phyloP scores from a whole-genome alignment of 1,140 invertebrate genomes.

The Drosophila kepulauana region DNA sequence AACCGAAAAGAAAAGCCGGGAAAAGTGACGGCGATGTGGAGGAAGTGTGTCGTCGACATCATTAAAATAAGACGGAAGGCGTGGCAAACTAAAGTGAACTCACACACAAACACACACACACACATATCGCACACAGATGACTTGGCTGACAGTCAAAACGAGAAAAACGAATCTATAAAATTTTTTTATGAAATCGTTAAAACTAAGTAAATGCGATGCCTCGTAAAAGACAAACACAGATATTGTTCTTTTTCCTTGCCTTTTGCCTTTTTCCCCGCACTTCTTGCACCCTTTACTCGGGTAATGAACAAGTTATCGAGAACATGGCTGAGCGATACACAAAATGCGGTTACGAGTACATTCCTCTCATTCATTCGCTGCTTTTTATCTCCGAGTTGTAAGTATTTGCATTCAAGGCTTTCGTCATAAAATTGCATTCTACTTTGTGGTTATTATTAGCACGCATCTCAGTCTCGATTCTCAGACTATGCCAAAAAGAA shows the following conservation, averaged over 20 bases:
- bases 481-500: not conserved
- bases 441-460: not conserved
- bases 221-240: slow-evolving; percentile 43
- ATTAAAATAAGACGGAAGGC: slow-evolving; percentile 41
- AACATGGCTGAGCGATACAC: not conserved
- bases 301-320: slow-evolving; percentile 43
- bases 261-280: too few relatives aligned
- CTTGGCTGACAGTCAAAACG: slow-evolving; percentile 41
- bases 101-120: slow-evolving; percentile 1
- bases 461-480: not conserved
- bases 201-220: slow-evolving; percentile 38
- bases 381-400: not conserved
- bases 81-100: slow-evolving; percentile 34
- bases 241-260: slow-evolving; percentile 10
- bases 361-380: not conserved
- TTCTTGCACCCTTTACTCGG: not conserved
- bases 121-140: slow-evolving; percentile 8
- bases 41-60: slow-evolving; percentile 27
- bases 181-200: slow-evolving; percentile 50
- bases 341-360: slow-evolving; percentile 6
- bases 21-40: not conserved
- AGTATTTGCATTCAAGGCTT: not conserved
- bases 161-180: slow-evolving; percentile 35
- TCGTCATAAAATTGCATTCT: not conserved
- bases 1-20: not conserved